These are phyloP conservation scores for Scyliorhinus canicula DNA, from an alignment of 2,797 vertebrate genomes.

Conservation along the genomic window DNA sequence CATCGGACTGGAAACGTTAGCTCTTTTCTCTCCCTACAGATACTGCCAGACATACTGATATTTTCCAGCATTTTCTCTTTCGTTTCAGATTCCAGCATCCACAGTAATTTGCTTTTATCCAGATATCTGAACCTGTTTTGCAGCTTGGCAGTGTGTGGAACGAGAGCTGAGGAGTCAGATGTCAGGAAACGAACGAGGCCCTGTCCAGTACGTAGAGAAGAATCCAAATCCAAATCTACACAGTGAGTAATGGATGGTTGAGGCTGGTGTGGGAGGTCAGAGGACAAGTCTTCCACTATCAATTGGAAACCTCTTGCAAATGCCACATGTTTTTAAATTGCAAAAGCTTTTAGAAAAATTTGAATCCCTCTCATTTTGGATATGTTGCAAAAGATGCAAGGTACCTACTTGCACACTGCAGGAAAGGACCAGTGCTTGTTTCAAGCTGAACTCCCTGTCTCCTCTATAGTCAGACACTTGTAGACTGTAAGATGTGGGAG, in stretches of 20 bases:
- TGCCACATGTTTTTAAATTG: neutral
- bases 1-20: too few relatives aligned
- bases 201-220: constrained; percentile 96
- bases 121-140: neutral
- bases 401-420: neutral
- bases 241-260: constrained; percentile 64
- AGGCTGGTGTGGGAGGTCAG: neutral
- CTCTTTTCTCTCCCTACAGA: too few relatives aligned
- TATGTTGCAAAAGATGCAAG: neutral
- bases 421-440: neutral
- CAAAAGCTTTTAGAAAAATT: neutral
- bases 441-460: neutral
- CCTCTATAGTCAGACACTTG: neutral
- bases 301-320: neutral
- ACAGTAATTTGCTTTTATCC: too few relatives aligned
- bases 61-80: too few relatives aligned
- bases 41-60: too few relatives aligned
- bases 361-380: neutral
- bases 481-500: too few relatives aligned
- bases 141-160: constrained; percentile 94
- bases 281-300: neutral
- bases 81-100: too few relatives aligned
- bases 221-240: constrained; percentile 88
- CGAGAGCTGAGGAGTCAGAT: constrained; percentile 81
- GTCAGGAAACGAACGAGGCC: constrained; percentile 78